Evolutionary conservation across 2,113 vertebrate species (phyloP).

Genomic region (Butastur rufipennis): DNA sequence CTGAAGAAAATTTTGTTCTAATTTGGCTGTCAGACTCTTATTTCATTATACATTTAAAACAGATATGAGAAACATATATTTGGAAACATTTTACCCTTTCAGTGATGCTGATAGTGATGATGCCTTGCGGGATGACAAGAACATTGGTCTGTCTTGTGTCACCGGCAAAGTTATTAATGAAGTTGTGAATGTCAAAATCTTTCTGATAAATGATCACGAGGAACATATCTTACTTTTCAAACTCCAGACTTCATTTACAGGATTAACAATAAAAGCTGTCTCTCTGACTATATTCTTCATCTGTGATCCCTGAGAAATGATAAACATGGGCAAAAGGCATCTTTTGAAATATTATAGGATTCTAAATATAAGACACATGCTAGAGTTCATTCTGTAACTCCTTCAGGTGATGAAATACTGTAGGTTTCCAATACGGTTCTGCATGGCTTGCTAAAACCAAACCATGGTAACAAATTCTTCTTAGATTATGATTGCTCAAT

Average conservation of each 20-base stretch:
- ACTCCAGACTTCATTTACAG: constrained; percentile 12
- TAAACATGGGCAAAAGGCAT: neutral
- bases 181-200: constrained; percentile 13
- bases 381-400: neutral
- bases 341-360: neutral
- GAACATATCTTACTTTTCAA: neutral
- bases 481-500: neutral
- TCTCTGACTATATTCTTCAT: neutral
- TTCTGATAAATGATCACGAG: neutral
- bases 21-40: neutral
- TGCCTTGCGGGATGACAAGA: neutral
- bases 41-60: neutral
- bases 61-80: neutral
- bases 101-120: neutral
- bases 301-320: neutral
- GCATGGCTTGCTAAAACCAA: neutral
- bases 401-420: neutral
- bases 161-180: neutral
- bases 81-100: neutral
- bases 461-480: neutral
- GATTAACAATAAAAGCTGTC: neutral
- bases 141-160: neutral
- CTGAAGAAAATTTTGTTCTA: neutral
- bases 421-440: neutral
- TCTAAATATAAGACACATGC: neutral